Evolutionary conservation across 2,797 vertebrate species (phyloP).

Genomic region (Notamacropus eugenii): DNA sequence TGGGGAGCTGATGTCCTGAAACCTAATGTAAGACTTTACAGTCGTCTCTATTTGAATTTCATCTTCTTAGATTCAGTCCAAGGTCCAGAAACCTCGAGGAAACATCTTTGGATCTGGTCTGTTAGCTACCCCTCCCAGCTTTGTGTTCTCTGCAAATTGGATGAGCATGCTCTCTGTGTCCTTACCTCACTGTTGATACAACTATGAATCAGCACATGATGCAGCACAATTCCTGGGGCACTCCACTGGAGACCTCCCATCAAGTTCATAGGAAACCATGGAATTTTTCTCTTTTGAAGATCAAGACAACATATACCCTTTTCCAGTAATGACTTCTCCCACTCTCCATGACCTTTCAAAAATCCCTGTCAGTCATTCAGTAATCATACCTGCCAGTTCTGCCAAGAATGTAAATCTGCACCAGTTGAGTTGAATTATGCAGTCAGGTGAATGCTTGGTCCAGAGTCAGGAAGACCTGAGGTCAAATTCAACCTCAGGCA

Average conservation of each 20-base stretch:
- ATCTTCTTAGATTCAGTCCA: not conserved
- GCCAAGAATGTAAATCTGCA: not conserved
- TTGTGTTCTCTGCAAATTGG: not conserved
- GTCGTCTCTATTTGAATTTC: not conserved
- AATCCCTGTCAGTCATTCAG: not conserved
- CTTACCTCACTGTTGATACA: not conserved
- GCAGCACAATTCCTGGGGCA: not conserved
- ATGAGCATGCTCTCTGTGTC: not conserved
- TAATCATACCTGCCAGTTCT: not conserved
- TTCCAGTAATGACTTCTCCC: not conserved
- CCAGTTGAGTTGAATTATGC: not conserved
- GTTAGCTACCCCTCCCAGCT: not conserved
- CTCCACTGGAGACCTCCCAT: not conserved
- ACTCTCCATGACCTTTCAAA: not conserved
- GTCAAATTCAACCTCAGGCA: not conserved
- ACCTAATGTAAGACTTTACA: not conserved
- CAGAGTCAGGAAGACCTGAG: not conserved
- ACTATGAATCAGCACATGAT: not conserved
- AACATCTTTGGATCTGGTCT: not conserved
- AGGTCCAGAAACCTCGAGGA: not conserved
- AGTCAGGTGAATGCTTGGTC: not conserved
- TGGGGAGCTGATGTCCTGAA: not conserved
- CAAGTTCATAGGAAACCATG: not conserved
- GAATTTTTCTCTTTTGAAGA: not conserved
- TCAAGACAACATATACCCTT: not conserved